Conservation (phyloP, 2,113 vertebrate genomes). For the Anhinga rufa region DNA sequence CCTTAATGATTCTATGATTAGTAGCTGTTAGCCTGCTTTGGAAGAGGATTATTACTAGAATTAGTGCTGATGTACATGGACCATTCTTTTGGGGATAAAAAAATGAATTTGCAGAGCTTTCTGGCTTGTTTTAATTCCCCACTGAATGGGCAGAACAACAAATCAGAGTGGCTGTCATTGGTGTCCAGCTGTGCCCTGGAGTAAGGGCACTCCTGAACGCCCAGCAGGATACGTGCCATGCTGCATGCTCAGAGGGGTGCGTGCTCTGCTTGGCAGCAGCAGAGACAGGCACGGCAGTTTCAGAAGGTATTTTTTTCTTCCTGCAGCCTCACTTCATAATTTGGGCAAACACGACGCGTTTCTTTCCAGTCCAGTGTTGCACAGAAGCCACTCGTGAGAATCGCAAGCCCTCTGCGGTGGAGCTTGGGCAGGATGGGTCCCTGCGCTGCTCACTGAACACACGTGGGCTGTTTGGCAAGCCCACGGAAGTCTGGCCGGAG, state of each 20-base stretch:
- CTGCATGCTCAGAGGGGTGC: background rate
- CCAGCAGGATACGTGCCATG: background rate
- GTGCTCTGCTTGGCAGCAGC: background rate
- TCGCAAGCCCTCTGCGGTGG: too few relatives aligned
- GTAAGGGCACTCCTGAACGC: accelerated
- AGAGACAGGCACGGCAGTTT: background rate
- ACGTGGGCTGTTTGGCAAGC: background rate
- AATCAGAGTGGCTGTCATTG: background rate
- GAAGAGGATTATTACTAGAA: background rate
- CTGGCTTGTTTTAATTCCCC: background rate
- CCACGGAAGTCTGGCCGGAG: background rate
- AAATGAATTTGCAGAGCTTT: background rate
- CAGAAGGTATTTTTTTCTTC: background rate
- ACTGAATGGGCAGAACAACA: background rate
- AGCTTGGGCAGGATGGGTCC: background rate
- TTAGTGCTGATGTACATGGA: background rate
- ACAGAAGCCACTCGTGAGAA: background rate
- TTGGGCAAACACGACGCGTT: background rate
- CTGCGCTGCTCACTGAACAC: background rate
- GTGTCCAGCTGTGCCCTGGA: background rate
- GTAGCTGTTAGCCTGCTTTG: background rate
- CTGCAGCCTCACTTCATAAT: background rate
- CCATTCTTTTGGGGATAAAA: background rate
- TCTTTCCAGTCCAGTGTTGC: background rate
- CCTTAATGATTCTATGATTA: too few relatives aligned